Conservation (phyloP, 2,797 vertebrate species). For the Galagoides demidoff region DNA sequence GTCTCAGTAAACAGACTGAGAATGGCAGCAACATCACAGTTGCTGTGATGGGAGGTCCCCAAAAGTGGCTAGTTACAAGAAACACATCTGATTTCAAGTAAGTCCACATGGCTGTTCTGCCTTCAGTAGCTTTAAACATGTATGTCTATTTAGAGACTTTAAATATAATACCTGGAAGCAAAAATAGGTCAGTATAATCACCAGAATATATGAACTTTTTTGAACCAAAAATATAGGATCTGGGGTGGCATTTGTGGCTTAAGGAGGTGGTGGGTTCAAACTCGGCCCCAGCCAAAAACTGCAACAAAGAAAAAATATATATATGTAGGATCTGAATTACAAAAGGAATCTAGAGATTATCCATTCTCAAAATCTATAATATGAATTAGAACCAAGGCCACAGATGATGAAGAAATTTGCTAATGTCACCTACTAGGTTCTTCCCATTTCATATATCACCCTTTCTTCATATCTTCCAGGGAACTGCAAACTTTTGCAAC, state of each 20-base stretch:
- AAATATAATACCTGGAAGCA: not conserved
- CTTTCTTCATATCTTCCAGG: not conserved
- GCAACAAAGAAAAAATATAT: no score
- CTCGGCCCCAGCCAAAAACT: no score
- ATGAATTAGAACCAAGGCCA: not conserved
- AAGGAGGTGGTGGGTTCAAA: no score
- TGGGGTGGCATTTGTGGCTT: no score
- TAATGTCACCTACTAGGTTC: not conserved
- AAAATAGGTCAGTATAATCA: not conserved
- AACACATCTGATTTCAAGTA: not conserved
- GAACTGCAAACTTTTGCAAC: not conserved
- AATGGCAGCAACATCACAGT: not conserved
- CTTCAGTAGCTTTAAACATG: not conserved
- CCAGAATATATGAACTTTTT: not conserved
- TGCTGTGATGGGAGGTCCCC: not conserved
- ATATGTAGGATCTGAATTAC: not conserved
- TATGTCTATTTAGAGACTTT: not conserved
- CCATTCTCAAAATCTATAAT: not conserved
- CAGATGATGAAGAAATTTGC: not conserved
- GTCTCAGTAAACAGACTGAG: not conserved
- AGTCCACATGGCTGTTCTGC: not conserved
- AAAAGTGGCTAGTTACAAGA: not conserved
- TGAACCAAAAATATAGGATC: not conserved
- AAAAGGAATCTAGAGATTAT: not conserved
- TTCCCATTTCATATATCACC: not conserved